Conservation (phyloP, 2,113 vertebrate species). For the Zosterops borbonicus region DNA sequence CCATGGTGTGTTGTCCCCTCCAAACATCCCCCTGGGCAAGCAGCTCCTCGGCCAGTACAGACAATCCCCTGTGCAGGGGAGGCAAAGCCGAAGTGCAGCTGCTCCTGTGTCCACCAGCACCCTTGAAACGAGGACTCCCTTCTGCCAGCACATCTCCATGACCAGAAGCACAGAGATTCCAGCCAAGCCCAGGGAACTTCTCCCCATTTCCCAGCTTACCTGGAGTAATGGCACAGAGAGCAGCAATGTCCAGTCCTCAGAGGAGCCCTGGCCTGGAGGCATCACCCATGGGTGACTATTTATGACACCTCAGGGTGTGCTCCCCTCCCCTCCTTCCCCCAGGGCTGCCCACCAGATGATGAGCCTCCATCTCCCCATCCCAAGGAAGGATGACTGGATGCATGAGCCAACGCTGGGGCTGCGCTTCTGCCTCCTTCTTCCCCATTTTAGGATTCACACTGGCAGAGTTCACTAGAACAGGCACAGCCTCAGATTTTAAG, state of each 20-base stretch:
- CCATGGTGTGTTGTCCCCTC: fast-evolving
- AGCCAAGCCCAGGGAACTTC: background rate
- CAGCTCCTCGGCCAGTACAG: background rate
- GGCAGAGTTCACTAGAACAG: background rate
- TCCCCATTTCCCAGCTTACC: background rate
- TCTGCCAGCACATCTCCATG: background rate
- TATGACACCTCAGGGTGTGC: background rate
- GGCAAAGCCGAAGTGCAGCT: background rate
- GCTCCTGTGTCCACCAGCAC: background rate
- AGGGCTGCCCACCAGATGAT: background rate
- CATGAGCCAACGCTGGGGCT: fast-evolving
- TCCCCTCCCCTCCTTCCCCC: background rate
- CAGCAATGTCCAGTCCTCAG: fast-evolving
- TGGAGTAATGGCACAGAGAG: background rate
- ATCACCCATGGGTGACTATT: background rate
- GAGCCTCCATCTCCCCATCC: background rate
- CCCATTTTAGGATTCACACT: background rate
- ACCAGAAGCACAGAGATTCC: background rate
- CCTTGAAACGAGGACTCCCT: background rate
- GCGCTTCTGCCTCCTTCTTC: fast-evolving
- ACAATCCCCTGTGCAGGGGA: background rate
- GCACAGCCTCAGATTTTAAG: background rate
- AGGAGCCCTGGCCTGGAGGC: background rate
- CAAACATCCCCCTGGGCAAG: background rate
- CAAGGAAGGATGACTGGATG: background rate